Evolutionary conservation across 2,888 invertebrate genomes (phyloP), one percentile per base, ranked within the genome.

Genomic region (Phlogophora meticulosa): DNA sequence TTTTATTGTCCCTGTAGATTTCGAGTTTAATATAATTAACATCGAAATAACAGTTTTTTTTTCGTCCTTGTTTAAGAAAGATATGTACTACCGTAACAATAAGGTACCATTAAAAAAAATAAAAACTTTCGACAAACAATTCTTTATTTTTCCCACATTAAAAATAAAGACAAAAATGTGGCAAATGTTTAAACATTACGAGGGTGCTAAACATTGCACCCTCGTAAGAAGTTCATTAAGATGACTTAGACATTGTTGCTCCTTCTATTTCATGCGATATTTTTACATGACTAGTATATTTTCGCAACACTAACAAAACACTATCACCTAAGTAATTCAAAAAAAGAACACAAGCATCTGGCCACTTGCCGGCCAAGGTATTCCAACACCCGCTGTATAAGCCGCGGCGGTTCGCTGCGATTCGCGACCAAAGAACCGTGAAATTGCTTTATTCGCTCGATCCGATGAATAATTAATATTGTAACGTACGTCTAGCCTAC

Each of bases 391-490:
- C 68, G 83, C 93, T 92, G 91, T 93, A 89, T 87, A 84, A 80
- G 84, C 85, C 80, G 82, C 85, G 82, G 86, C 84, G 85, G 86
- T 85, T 77, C 86, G 87, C 87, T 89, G 91, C 91, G 93, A 92
- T 92, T 89, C 92, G 92, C 83, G 88, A 81, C 93, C 95, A 95
- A 95, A 95, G 95, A 95, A 95, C 90, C 95, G 90, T 95, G 94
- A 95, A 95, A 95, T 95, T 95, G 95, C 93, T 95, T 95, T 94
- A 95, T 95, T 93, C 94, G 94, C 92, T 90, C 91, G 92, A 94
- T 92, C 94, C 95, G 94, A 95, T 95, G 95, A 95, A 95, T 95
- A 95, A 95, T 95, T 95, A 95, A 95, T 95, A 95, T 91, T 88
- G 93, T 92, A 89, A 92, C 92, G 87, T 89, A 88, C 88, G 82